A percentile compares a stretch with the other conserved stretches of the same genome.
phyloP scores from a whole-genome alignment of 2,797 vertebrate genomes.

The Lagothrix lagotricha region DNA sequence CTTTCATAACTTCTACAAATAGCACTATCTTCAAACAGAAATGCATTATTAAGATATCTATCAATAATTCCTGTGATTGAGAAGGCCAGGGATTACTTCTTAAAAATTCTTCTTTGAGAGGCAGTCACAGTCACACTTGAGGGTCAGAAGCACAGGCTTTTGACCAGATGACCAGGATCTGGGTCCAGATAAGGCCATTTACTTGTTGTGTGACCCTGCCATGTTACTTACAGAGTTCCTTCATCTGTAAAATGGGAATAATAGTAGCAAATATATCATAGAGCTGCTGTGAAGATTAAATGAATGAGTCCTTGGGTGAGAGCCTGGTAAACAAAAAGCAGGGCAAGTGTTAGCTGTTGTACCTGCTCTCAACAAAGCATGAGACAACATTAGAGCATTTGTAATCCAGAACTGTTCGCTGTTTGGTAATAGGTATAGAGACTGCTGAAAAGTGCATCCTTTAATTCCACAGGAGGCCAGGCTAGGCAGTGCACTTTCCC shows the following conservation, averaged over 20 bases:
- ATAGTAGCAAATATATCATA: neutral
- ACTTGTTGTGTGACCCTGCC: neutral
- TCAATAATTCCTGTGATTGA: neutral
- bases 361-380: neutral
- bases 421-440: neutral
- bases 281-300: neutral
- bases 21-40: neutral
- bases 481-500: neutral
- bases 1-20: neutral
- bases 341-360: no score
- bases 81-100: neutral
- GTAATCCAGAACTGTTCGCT: neutral
- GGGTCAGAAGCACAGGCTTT: neutral
- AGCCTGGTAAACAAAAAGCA: neutral
- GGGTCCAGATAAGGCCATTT: neutral
- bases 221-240: neutral
- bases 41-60: neutral
- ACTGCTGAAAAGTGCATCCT: neutral
- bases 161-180: neutral
- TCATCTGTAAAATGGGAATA: neutral
- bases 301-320: neutral
- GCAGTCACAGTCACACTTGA: neutral
- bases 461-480: neutral
- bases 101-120: neutral
- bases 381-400: neutral